Conservation (phyloP, 1,140 invertebrate genomes). For the Bactericera cockerelli region DNA sequence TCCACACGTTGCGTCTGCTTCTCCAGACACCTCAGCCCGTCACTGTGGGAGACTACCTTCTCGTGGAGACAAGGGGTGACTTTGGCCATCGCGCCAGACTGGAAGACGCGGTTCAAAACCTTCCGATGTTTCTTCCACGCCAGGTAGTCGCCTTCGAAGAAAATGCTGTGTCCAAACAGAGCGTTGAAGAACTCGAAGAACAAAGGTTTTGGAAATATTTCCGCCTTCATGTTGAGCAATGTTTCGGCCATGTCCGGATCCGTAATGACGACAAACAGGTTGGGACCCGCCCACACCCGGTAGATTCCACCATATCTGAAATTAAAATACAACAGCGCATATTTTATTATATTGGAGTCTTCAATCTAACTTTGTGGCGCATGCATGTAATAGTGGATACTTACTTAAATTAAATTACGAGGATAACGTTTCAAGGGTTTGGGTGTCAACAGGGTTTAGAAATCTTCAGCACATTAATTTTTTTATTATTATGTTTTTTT, state of each 20-base stretch:
- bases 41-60: background rate
- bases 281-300: background rate
- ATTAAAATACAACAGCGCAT: no score
- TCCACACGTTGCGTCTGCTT: background rate
- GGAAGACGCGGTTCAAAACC: background rate
- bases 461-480: no score
- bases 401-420: no score
- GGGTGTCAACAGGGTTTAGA: no score
- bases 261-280: background rate
- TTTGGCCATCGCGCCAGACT: background rate
- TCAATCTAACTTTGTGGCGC: no score
- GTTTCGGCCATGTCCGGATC: background rate
- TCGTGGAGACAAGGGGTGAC: background rate
- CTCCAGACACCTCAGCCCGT: background rate
- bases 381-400: no score
- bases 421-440: no score
- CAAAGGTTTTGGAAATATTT: background rate
- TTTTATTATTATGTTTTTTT: no score
- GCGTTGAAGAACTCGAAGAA: background rate
- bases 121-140: background rate
- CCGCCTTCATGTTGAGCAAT: background rate
- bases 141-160: background rate
- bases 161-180: background rate
- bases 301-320: conserved; percentile 1
- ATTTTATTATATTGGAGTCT: no score